Evolutionary conservation across 2,797 vertebrate species (phyloP).

Genomic region (Gymnodraco acuticeps): DNA sequence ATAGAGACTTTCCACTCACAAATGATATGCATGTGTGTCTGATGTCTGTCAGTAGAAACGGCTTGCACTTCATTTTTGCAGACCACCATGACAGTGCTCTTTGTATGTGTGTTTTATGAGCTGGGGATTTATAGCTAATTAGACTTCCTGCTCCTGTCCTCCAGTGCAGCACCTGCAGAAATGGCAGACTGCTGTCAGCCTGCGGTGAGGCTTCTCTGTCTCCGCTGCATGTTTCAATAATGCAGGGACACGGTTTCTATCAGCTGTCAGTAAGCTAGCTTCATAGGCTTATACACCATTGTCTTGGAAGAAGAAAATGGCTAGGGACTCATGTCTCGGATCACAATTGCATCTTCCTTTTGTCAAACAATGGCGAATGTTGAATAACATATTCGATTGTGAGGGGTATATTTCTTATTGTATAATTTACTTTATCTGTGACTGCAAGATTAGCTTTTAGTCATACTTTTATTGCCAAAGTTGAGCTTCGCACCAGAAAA

Average conservation of each 20-base stretch:
- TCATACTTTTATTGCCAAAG: background rate
- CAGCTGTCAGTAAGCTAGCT: slow-evolving; percentile 55
- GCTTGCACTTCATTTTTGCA: slow-evolving; percentile 28
- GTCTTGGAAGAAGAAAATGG: background rate
- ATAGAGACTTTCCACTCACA: slow-evolving; percentile 37
- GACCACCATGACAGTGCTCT: slow-evolving; percentile 52
- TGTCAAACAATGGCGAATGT: slow-evolving; percentile 25
- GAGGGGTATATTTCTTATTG: slow-evolving; percentile 29
- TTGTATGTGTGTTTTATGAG: slow-evolving; percentile 40
- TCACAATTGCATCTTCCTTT: slow-evolving; percentile 11
- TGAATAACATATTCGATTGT: slow-evolving; percentile 3
- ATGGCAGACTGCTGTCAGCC: slow-evolving; percentile 29
- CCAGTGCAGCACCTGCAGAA: slow-evolving; percentile 46
- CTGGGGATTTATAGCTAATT: slow-evolving; percentile 46
- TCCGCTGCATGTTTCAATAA: slow-evolving; percentile 43
- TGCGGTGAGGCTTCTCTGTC: slow-evolving; percentile 50
- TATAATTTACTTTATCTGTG: slow-evolving; percentile 21
- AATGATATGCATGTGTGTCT: slow-evolving; percentile 31
- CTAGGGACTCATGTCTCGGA: background rate
- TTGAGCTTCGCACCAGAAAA: slow-evolving; percentile 20
- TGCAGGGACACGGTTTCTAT: slow-evolving; percentile 41
- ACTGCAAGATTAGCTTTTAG: slow-evolving; percentile 19
- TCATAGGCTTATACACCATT: background rate
- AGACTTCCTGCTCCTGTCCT: slow-evolving; percentile 42
- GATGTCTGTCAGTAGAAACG: slow-evolving; percentile 29